Evolutionary conservation across 1,140 invertebrate species (phyloP).

Genomic region (Ephestia elutella): DNA sequence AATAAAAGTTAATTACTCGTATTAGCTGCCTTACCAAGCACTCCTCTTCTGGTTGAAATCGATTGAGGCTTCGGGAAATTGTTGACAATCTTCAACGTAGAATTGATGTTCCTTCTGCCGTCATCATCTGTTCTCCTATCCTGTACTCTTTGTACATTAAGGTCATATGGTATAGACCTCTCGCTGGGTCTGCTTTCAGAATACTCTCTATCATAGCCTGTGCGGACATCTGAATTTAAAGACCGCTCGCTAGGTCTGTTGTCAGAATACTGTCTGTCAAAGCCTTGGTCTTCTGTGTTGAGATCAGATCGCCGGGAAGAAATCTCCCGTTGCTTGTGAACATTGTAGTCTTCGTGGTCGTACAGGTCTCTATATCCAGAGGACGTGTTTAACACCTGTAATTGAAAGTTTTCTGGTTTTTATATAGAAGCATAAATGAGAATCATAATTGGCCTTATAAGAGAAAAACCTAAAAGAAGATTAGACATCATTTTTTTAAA

Average conservation of each 20-base stretch:
- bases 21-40: neutral
- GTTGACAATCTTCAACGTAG: conserved; percentile 45
- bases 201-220: neutral
- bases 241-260: conserved; percentile 2
- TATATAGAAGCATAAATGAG: no score
- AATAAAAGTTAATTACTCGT: no score
- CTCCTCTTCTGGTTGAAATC: neutral
- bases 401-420: neutral
- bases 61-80: conserved; percentile 26
- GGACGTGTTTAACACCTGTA: neutral
- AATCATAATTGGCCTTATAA: no score
- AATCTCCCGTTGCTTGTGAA: neutral
- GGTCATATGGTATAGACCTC: neutral
- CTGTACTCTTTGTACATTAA: conserved; percentile 17
- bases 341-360: neutral
- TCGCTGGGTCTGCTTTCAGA: neutral
- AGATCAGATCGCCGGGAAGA: neutral
- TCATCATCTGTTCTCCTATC: conserved; percentile 7
- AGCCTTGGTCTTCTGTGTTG: neutral
- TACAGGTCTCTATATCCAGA: neutral
- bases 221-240: neutral
- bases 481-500: no score
- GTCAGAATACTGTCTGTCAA: no score
- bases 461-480: no score
- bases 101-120: conserved; percentile 17